phyloP scores from a whole-genome alignment of 2,888 invertebrate genomes.

The Eremobia ochroleuca region DNA sequence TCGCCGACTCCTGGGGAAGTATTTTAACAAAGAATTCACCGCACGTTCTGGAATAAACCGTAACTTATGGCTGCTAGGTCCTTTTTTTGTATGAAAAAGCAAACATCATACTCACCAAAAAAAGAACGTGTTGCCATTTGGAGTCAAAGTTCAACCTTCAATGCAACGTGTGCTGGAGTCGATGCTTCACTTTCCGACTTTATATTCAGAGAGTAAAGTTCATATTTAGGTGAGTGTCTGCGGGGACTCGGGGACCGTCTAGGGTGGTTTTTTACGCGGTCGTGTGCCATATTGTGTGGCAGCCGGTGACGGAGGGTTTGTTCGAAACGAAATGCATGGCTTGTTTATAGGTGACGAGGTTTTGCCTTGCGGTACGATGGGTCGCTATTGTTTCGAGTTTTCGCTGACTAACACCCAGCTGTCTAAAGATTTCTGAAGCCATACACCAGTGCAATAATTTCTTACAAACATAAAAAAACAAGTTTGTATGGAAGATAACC shows the following conservation, averaged over 20 bases:
- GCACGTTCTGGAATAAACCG: constrained; percentile 67
- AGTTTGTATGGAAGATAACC: not conserved
- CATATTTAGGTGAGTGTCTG: constrained; percentile 64
- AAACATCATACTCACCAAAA: constrained; percentile 71
- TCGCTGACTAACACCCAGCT: constrained; percentile 62
- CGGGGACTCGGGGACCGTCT: constrained; percentile 58
- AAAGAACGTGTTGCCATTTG: constrained; percentile 74
- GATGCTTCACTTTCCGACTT: constrained; percentile 64
- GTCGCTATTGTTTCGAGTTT: constrained; percentile 69
- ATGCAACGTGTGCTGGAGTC: constrained; percentile 69
- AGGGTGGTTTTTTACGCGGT: constrained; percentile 78
- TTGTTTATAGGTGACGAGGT: constrained; percentile 83
- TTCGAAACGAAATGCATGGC: constrained; percentile 75
- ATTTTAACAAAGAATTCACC: constrained; percentile 72
- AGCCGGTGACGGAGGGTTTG: constrained; percentile 71
- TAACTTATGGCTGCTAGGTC: constrained; percentile 61
- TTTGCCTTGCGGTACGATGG: constrained; percentile 70
- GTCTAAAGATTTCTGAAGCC: constrained; percentile 40
- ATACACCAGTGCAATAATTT: constrained; percentile 15
- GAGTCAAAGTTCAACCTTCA: constrained; percentile 85
- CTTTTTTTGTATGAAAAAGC: constrained; percentile 65
- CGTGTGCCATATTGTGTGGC: constrained; percentile 80
- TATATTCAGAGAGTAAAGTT: constrained; percentile 70
- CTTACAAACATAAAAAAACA: constrained; percentile 14
- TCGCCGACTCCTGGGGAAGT: constrained; percentile 75